Evolutionary conservation across 2,113 vertebrate species (phyloP).

Genomic region (Leucosticte australis): DNA sequence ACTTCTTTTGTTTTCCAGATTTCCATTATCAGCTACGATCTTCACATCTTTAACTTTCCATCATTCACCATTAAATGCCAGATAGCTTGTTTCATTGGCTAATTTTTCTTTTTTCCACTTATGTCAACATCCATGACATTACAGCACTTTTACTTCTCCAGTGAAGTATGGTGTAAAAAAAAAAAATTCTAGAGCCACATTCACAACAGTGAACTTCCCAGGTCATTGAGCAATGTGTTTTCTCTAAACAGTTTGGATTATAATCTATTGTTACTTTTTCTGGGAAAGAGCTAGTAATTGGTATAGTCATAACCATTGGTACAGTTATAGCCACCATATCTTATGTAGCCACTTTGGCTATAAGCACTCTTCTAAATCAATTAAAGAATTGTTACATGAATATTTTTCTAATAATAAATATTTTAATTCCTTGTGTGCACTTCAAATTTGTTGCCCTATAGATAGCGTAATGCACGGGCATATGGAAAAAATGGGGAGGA

Average conservation of each 20-base stretch:
- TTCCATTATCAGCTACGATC: constrained; percentile 25
- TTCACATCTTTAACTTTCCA: constrained; percentile 46
- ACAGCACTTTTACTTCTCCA: constrained; percentile 47
- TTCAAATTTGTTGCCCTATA: neutral
- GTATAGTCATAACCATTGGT: neutral
- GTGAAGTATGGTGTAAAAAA: constrained; percentile 24
- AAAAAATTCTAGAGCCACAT: constrained; percentile 24
- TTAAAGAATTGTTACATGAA: neutral
- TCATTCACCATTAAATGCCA: constrained; percentile 37
- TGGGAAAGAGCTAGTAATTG: neutral
- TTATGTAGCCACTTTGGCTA: neutral
- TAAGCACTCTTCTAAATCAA: neutral
- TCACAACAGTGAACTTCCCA: neutral
- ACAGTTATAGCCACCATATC: neutral
- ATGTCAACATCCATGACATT: constrained; percentile 10
- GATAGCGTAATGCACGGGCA: neutral
- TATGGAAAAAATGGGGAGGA: neutral
- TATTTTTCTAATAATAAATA: neutral
- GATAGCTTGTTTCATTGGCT: constrained; percentile 33
- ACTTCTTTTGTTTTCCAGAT: constrained; percentile 35
- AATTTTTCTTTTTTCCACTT: constrained; percentile 57
- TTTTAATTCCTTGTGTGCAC: neutral
- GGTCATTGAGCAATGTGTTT: neutral
- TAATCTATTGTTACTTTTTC: neutral
- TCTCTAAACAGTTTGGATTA: constrained; percentile 2